Base-by-base conservation (phyloP, 2,113 vertebrate genomes). In the Tachycineta bicolor region DNA sequence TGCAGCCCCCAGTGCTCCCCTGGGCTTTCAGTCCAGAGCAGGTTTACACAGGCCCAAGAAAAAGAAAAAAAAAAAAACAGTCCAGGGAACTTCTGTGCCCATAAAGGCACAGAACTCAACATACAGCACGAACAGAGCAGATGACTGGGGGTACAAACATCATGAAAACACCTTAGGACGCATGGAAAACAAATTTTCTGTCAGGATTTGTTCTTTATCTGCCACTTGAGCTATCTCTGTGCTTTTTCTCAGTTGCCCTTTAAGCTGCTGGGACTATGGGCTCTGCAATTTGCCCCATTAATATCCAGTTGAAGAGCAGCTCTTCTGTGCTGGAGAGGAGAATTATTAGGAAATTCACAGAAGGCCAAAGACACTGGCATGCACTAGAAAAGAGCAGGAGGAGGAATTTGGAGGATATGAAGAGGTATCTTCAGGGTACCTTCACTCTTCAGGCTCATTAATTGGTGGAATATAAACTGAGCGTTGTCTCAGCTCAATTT, bases 161-260 rank as follows among this genome's bases (percentile, higher is more conserved):
- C 37, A 37, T 37, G 10, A 37, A 37, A 37, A 37, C 37, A 37
- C 37, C 37, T 37, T 10, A 37, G 37, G 37, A 37, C 37, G 10
- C 37, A 37, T 28, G 33, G 82, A 84, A 89, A 87, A 80, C 37
- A 28, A 82, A 59, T 97, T 94, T 93, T 78, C 94, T 92, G 28
- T 68, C 5, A 0, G 46, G 83, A 71, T 93, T 83, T 68, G 73
- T 37, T 93, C 65, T 93, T 73, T 67, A 77, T 70, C 93, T 81
- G 60, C 55, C 86, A 78, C 0, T 56, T 53, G 64, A 89, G 73
- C 0, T 0, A 59, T 68, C 37, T 68, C 37, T 28, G 34, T 4
- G 11, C 39, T 68, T 44, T 88, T 71, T 46, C 70, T 64, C 50
- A 33, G 46, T 53, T 89, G 69, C 65, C 53, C 87, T 50, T 71